Evolutionary conservation across 2,888 invertebrate species (phyloP), one percentile per base, ranked within the genome.

Genomic region (Melikaiella ostensackeni): DNA sequence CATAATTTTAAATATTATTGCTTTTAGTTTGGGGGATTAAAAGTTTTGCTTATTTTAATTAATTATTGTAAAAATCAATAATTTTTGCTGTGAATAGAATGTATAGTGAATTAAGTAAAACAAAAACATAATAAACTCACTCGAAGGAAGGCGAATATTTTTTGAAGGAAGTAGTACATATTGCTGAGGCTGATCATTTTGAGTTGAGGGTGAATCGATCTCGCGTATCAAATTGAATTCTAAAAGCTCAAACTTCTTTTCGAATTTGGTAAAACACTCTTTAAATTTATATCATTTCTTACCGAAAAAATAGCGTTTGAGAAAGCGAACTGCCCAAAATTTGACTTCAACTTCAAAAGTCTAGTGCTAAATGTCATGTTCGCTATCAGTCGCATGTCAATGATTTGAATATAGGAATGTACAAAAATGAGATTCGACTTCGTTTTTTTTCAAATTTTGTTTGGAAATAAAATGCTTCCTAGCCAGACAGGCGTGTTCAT

Each of bases 261-360:
- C 4, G 27, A 35, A 59, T 9, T 42, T 55, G 64, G 63, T 78
- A 74, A 19, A 70, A 70, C 59, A 42, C 42, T 19, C 77, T 59
- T 62, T 78, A 77, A 80, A 82, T 81, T 82, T 80, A 74, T 79
- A n/a, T 77, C 79, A 80, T 80, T 77, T 74, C 76, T 78, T 76
- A 74, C 78, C 81, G 61, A 81, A 84, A 82, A 81, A 62, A 21
- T 75, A 66, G 75, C 75, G 78, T 77, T 77, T 74, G 74, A 63
- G 74, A 59, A 64, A 66, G 78, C 76, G 78, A 77, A 78, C 75
- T 82, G 81, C 78, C 74, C 70, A 75, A 75, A 83, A 84, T 83
- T 85, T 85, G 77, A 83, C 81, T 80, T 79, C 79, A 55, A 78
- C 62, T 50, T 75, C 66, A 46, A 55, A 33, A 24, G 2, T 55